Evolutionary conservation across 2,888 invertebrate species (phyloP), one percentile per base, ranked within the genome.

Genomic region (Ennomos quercinarius): DNA sequence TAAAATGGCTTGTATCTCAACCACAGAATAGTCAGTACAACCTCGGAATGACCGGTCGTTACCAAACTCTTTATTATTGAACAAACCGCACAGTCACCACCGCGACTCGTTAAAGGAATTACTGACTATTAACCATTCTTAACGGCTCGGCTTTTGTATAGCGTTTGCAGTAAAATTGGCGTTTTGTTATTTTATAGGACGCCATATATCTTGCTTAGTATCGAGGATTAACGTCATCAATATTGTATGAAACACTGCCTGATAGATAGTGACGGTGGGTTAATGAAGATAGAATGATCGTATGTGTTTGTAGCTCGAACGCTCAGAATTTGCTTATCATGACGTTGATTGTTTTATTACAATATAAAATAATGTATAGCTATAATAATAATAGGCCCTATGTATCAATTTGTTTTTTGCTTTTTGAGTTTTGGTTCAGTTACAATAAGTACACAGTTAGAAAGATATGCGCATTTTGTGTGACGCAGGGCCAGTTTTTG

Each of bases 101-200:
- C 11, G 13, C 36, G 37, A 52, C 39, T 34, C 63, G 63, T 62
- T 61, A 69, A 67, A 61, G 64, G 68, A 68, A 68, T 72, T 66
- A 72, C 66, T 62, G 62, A 60, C 67, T 64, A 67, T 67, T 67
- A 67, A 61, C 53, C 60, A 61, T 54, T 56, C 57, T 80, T 81
- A 83, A 82, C 78, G 74, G 76, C 74, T 69, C 76, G 13, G 54
- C 44, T 74, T 73, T 80, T 79, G 80, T 81, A 78, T 80, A 78
- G 77, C 76, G 79, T 76, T 62, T 64, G 78, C 76, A 80, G 81
- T 86, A 84, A 86, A 86, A 85, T 72, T 70, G 74, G 68, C 81
- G 65, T 46, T 84, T 83, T 78, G 78, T 80, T 84, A 83, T 81
- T 86, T 86, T 81, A 84, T 80, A 77, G 77, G 70, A 34, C 63